A percentile compares a stretch with the other conserved stretches of the same genome.
These are phyloP conservation scores for Capromys pilorides DNA, from an alignment of 2,797 vertebrate genomes.

Conservation along the genomic window DNA sequence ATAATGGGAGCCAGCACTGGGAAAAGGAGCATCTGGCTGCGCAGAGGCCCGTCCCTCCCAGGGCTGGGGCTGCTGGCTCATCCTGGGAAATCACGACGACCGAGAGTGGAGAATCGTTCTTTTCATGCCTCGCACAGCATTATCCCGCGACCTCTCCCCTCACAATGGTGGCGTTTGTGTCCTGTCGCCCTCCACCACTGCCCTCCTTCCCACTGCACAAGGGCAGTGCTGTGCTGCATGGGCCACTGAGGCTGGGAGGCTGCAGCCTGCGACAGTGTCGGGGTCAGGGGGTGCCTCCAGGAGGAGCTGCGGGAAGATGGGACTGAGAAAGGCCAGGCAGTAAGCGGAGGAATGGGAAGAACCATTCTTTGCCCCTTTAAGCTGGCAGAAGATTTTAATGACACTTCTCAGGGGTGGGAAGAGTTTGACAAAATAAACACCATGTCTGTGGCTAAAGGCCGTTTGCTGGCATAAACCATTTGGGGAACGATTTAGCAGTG, in stretches of 20 bases:
- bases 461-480: background rate
- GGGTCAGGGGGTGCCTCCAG: background rate
- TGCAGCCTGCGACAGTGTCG: constrained; percentile 16
- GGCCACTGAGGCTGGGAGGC: background rate
- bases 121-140: constrained; percentile 74
- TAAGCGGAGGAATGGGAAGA: background rate
- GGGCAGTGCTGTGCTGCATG: constrained; percentile 50
- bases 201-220: constrained; percentile 4
- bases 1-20: constrained; percentile 65
- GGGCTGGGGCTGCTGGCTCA: constrained; percentile 57
- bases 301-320: background rate
- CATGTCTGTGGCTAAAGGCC: background rate
- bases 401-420: background rate
- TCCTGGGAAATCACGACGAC: constrained; percentile 73
- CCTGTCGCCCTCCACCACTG: constrained; percentile 2
- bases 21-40: constrained; percentile 75
- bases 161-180: constrained; percentile 76
- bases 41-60: constrained; percentile 64
- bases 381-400: constrained; percentile 48
- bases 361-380: background rate
- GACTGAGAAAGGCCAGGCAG: background rate
- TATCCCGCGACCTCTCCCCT: constrained; percentile 59
- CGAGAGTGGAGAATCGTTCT: constrained; percentile 77
- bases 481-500: constrained; percentile 54
- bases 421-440: constrained; percentile 38